A percentile compares a stretch with the other conserved stretches of the same genome.
Evolutionary conservation across 2,113 vertebrate species (phyloP).

Genomic region (Noctilio leporinus): DNA sequence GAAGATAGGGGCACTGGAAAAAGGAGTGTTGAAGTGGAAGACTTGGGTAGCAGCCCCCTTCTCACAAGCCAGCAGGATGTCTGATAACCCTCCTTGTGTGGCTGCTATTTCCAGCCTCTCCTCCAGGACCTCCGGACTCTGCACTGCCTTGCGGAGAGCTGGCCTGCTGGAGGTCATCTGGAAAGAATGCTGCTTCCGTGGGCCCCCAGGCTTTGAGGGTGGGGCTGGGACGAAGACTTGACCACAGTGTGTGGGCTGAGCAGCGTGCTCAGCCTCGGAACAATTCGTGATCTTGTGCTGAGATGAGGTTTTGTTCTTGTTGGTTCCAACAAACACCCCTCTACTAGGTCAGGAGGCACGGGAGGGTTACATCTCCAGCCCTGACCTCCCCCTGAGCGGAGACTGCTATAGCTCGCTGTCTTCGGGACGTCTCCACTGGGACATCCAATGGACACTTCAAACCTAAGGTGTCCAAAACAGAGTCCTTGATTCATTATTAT

Average conservation of each 20-base stretch:
- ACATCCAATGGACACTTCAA: neutral
- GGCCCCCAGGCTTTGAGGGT: neutral
- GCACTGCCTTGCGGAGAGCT: neutral
- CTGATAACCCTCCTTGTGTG: neutral
- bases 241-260: neutral
- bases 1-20: constrained; percentile 1
- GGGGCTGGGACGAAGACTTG: neutral
- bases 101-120: neutral
- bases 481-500: neutral
- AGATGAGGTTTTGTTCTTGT: neutral
- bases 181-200: neutral
- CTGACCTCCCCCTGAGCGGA: neutral
- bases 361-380: neutral
- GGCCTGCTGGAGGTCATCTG: neutral
- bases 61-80: neutral
- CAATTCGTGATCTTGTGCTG: neutral
- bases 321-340: neutral
- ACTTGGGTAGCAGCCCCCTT: neutral
- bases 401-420: neutral
- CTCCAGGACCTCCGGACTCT: neutral
- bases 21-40: constrained; percentile 32
- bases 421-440: neutral
- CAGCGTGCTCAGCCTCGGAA: neutral
- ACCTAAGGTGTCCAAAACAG: neutral
- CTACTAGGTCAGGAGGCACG: neutral